Evolutionary conservation across 2,797 vertebrate species (phyloP), one percentile per base, ranked within the genome.

Genomic region (Sebastiscus tertius): DNA sequence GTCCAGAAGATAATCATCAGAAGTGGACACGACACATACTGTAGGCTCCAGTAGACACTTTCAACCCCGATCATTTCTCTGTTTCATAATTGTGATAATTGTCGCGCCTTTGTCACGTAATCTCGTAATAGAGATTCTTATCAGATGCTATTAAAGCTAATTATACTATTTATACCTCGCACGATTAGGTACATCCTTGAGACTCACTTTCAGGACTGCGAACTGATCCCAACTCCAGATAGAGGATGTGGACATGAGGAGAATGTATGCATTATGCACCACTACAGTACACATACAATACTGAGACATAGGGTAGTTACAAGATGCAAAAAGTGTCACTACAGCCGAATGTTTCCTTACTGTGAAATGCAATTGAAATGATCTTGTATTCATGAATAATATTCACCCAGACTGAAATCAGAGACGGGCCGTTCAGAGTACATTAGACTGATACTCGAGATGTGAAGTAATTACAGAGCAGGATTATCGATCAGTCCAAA

Each of bases 121-220:
- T 77, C 72, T 60, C 42, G 61, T 77, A 79, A 88, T 78, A 73
- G 67, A 82, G 83, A 91, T 88, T 80, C 73, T 85, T 85, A 87
- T 91, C 86, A 82, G 64, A 83, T 69, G 33, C 85, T 79, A 84
- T 88, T 91, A 79, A 75, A 65, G 65, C 64, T 89, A 90, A 91
- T 92, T 89, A 89, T 64, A 39, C 52, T 77, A 74, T 83, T 87
- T 84, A 72, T 89, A 82, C 66, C n/a, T 49, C 2, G 29, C 83
- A 59, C 31, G 4, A 77, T 88, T 79, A 84, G 69, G 62, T 73
- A 75, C 76, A 85, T 88, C 82, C 82, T 88, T 82, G 72, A 92
- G 85, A 79, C 75, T 88, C 82, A 76, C 69, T 82, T 86, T 88
- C 46, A 75, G 77, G 64, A 62, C 59, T 54, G 39, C 62, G 66